phyloP scores from a whole-genome alignment of 1,140 invertebrate species.

The Drosophila virilis region DNA sequence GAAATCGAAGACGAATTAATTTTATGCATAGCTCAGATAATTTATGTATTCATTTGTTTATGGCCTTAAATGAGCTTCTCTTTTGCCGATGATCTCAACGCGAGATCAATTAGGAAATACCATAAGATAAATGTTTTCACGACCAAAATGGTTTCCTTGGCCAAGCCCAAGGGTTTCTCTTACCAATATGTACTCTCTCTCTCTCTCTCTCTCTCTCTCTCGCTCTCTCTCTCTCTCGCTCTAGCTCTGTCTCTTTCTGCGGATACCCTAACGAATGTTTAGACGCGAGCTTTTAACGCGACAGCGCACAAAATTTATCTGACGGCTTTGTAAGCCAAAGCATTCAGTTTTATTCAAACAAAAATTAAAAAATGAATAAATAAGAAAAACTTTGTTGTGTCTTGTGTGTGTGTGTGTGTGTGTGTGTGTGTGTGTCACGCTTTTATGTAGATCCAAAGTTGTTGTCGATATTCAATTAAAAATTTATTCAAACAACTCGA shows the following conservation, averaged over 20 bases:
- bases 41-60: constrained; percentile 22
- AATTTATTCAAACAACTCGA: constrained; percentile 16
- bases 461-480: constrained; percentile 24
- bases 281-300: constrained; percentile 34
- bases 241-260: too few relatives aligned
- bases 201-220: too few relatives aligned
- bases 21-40: constrained; percentile 41
- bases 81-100: constrained; percentile 46
- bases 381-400: constrained; percentile 53
- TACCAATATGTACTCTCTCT: too few relatives aligned
- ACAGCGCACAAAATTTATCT: constrained; percentile 59
- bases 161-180: neutral
- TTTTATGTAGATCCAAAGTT: constrained; percentile 23
- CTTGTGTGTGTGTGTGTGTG: constrained; percentile 1
- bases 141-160: neutral
- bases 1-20: constrained; percentile 44
- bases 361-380: constrained; percentile 15
- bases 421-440: constrained; percentile 32
- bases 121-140: constrained; percentile 15
- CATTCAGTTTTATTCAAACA: constrained; percentile 57
- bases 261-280: neutral
- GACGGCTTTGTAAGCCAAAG: constrained; percentile 57
- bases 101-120: neutral
- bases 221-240: too few relatives aligned
- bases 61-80: constrained; percentile 23